Percentiles rank a stretch among this genome's conserved stretches.
Conservation (phyloP, 2,888 invertebrate genomes). For the Rotaria macrura region DNA sequence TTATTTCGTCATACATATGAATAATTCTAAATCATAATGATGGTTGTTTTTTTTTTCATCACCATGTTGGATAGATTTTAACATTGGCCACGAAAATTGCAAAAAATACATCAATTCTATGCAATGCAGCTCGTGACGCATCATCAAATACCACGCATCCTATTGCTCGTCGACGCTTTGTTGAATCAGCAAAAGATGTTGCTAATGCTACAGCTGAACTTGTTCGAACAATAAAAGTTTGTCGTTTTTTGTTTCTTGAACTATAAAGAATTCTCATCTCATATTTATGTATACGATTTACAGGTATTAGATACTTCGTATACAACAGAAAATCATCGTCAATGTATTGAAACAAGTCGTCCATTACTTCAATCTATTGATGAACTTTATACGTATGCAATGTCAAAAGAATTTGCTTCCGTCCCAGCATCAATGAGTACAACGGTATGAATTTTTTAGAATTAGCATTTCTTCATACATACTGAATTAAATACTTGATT, state of each 20-base stretch:
- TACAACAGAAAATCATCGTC: conserved; percentile 60
- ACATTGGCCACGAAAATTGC: conserved; percentile 85
- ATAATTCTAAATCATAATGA: too few relatives aligned
- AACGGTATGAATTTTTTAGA: conserved; percentile 51
- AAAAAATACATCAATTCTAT: conserved; percentile 84
- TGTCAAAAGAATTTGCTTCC: conserved; percentile 80
- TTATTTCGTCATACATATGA: neutral
- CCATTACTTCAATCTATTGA: conserved; percentile 84
- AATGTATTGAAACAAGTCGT: conserved; percentile 60
- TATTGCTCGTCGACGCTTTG: conserved; percentile 85
- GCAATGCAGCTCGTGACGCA: conserved; percentile 84
- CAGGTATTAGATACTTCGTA: conserved; percentile 61
- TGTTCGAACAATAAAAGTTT: conserved; percentile 80
- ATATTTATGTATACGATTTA: too few relatives aligned
- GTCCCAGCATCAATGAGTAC: conserved; percentile 79
- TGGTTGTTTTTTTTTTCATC: neutral
- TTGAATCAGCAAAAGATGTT: conserved; percentile 90
- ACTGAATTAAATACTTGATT: neutral
- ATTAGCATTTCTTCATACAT: neutral
- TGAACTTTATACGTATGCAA: conserved; percentile 79
- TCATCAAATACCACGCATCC: conserved; percentile 79
- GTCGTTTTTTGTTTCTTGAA: conserved; percentile 18
- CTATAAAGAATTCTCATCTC: too few relatives aligned
- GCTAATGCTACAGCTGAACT: conserved; percentile 85
- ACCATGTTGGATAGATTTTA: conserved; percentile 59